Evolutionary conservation across 2,797 vertebrate species (phyloP).

Genomic region (Allochrocebus solatus): DNA sequence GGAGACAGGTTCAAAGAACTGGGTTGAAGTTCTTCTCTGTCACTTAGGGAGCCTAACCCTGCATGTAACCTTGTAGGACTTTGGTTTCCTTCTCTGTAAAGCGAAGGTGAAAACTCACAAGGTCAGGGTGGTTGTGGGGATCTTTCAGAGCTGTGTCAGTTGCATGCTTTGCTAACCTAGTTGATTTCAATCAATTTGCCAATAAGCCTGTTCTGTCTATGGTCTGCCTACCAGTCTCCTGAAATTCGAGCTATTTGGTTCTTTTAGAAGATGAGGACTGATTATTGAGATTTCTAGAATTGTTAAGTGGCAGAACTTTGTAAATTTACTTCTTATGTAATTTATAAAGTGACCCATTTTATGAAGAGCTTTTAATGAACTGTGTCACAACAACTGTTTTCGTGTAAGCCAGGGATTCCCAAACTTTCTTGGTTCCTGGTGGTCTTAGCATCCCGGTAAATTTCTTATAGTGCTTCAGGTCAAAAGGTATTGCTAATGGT

Average conservation of each 20-base stretch:
- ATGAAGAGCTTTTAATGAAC: background rate
- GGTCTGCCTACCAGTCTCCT: background rate
- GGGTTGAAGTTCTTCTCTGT: background rate
- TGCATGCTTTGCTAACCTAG: fast-evolving
- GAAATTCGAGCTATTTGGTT: background rate
- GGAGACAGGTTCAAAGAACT: background rate
- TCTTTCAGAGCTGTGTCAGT: fast-evolving
- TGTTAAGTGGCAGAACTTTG: background rate
- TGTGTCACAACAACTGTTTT: background rate
- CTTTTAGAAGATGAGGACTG: background rate
- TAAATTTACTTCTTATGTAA: background rate
- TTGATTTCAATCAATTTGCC: background rate
- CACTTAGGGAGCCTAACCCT: background rate
- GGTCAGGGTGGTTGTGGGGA: too few relatives aligned
- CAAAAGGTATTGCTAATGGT: background rate
- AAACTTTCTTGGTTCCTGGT: background rate
- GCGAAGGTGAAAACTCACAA: background rate
- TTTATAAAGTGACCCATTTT: background rate
- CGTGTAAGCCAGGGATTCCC: background rate
- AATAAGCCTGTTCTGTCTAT: background rate
- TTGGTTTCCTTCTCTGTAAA: background rate
- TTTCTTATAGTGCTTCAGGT: background rate
- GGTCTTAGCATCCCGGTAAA: background rate
- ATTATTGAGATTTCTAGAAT: background rate
- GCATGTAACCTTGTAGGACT: background rate